Evolutionary conservation across 2,888 invertebrate species (phyloP).

Genomic region (Apotomis betuletana): DNA sequence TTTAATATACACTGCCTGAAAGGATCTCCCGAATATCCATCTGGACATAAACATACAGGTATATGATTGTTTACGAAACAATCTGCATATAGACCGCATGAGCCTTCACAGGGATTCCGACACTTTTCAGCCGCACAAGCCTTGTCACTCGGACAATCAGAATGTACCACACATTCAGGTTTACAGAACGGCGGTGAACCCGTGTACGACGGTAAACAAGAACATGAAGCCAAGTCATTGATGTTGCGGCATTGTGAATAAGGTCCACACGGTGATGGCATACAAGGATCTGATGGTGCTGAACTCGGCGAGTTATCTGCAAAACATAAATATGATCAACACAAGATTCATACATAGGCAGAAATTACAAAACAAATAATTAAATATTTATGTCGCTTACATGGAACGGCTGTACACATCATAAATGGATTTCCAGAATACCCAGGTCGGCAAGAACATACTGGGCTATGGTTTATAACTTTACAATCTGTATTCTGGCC

Average conservation of each 20-base stretch:
- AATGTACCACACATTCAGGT: constrained; percentile 86
- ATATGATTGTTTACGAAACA: constrained; percentile 88
- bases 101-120: constrained; percentile 87
- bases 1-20: constrained; percentile 85
- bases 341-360: background rate
- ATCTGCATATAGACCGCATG: constrained; percentile 86
- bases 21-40: constrained; percentile 87
- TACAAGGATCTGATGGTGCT: constrained; percentile 85
- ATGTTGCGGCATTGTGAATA: constrained; percentile 89
- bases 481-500: constrained; percentile 87
- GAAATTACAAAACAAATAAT: background rate
- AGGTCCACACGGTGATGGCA: constrained; percentile 88
- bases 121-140: constrained; percentile 88
- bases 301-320: constrained; percentile 64
- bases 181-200: constrained; percentile 86
- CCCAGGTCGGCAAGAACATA: constrained; percentile 87
- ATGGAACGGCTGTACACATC: constrained; percentile 81
- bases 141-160: constrained; percentile 85
- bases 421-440: constrained; percentile 88
- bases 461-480: constrained; percentile 88
- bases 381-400: constrained; percentile 65
- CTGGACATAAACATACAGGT: constrained; percentile 88
- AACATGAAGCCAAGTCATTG: constrained; percentile 87
- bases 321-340: constrained; percentile 36
- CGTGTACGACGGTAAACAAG: constrained; percentile 86